Evolutionary conservation across 1,140 invertebrate genomes (phyloP), one percentile per base, ranked within the genome.

Genomic region (Brachionus calyciflorus): DNA sequence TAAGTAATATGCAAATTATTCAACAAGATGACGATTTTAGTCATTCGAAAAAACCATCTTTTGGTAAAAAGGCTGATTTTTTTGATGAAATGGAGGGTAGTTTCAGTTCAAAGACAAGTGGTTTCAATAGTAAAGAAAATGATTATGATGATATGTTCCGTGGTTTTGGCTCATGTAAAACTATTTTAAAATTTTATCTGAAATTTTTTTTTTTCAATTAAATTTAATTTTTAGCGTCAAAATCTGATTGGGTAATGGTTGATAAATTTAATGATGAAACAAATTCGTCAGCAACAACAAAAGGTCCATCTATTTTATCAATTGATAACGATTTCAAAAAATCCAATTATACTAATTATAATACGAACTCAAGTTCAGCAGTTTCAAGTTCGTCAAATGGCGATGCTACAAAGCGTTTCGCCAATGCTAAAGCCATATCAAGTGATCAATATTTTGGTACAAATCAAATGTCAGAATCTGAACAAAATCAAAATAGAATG

Each of bases 341-440:
- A n/a, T 0, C 41, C 2, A 69, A 24, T 33, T 48, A 48, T 30
- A 17, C 65, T 48, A 24, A 24, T n/a, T 30, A 28, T n/a, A 26
- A 24, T 69, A 48, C 24, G 30, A 48, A 19, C 14, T 26, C 49
- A 40, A 40, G 10, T 41, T 37, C 48, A n/a, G n/a, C n/a, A 28
- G 41, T 40, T 19, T 51, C 21, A 17, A 51, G 24, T 51, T 70
- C 37, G 44, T n/a, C n/a, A 9, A 30, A 46, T 9, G 37, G 49
- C n/a, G 49, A 57, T 19, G 49, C 49, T 1, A 51, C 49, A 4
- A 55, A 76, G 48, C 30, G 33, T 6, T 76, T 76, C 84, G 94
- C 92, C 24, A 90, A 91, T 81, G 94, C 96, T 4, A 99, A 98
- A 86, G 91, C 93, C 2, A 99, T 99, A 80, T 97, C 94, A 76